Evolutionary conservation across 2,113 vertebrate species (phyloP).

Genomic region (Phaetusa simplex): DNA sequence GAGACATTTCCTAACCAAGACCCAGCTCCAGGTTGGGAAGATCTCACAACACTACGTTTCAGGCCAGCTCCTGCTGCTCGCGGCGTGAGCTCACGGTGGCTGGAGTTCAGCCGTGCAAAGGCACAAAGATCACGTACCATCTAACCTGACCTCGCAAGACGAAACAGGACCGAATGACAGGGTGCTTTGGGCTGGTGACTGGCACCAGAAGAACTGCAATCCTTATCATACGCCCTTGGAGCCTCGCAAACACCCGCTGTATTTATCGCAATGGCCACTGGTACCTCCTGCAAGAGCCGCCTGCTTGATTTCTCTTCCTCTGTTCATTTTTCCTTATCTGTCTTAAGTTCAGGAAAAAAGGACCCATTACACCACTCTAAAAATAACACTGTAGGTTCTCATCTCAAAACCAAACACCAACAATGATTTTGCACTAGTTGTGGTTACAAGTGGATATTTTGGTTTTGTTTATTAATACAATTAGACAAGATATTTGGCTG

Average conservation of each 20-base stretch:
- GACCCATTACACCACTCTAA: not conserved
- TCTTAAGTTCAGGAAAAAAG: not conserved
- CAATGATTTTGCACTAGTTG: not conserved
- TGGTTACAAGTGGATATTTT: not conserved
- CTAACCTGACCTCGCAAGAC: not conserved
- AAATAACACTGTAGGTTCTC: not conserved
- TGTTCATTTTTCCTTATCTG: not conserved
- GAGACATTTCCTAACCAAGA: not conserved
- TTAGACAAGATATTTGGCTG: too few relatives aligned
- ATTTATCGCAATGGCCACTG: accelerated
- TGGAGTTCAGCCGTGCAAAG: accelerated
- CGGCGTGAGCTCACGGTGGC: not conserved
- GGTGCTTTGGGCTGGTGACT: not conserved
- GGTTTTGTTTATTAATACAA: not conserved
- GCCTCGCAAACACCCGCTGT: too few relatives aligned
- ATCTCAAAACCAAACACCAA: not conserved
- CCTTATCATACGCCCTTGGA: accelerated
- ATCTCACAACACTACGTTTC: accelerated
- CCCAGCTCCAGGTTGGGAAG: not conserved
- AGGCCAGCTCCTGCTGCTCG: accelerated
- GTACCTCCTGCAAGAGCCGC: not conserved
- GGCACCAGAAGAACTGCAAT: not conserved
- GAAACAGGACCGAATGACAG: accelerated
- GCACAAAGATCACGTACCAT: accelerated
- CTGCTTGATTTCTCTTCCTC: not conserved